Percentiles rank a stretch among this genome's conserved stretches.
Conservation (phyloP, 1,140 invertebrate genomes). For the Saxidomus purpurata region DNA sequence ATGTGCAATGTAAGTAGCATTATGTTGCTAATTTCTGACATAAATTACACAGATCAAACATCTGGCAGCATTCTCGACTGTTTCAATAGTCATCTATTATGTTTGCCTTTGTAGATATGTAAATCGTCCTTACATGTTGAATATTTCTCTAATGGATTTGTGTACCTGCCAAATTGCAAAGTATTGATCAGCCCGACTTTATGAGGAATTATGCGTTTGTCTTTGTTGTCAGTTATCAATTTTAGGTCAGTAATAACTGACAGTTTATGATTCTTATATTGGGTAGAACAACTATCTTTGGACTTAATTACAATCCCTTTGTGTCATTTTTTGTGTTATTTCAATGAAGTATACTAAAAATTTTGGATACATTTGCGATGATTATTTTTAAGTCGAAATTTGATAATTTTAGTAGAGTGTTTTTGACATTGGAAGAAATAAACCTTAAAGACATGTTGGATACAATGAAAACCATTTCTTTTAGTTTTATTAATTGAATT, state of each 20-base stretch:
- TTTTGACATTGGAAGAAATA: no score
- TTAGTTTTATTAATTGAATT: no score
- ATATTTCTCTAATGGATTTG: constrained; percentile 44
- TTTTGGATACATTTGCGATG: no score
- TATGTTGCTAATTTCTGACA: background rate
- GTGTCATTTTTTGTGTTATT: constrained; percentile 5
- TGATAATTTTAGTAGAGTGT: no score
- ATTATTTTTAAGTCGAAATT: no score
- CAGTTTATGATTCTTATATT: constrained; percentile 4
- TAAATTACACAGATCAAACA: background rate
- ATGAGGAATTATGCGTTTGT: constrained; percentile 26
- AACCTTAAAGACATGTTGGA: no score
- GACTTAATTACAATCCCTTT: background rate
- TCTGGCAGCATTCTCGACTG: background rate
- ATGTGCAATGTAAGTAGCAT: no score
- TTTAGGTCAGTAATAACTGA: constrained; percentile 29
- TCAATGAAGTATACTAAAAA: background rate
- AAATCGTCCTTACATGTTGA: constrained; percentile 11
- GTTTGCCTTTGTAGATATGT: constrained; percentile 13
- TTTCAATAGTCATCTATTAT: constrained; percentile 21
- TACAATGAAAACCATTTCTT: no score
- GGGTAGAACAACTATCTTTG: background rate
- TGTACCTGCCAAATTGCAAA: constrained; percentile 42
- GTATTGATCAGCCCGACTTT: constrained; percentile 34
- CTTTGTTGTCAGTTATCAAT: constrained; percentile 57